Percentiles rank a stretch among this genome's conserved stretches.
phyloP scores from a whole-genome alignment of 1,140 invertebrate genomes.

The Meteorus sp. region DNA sequence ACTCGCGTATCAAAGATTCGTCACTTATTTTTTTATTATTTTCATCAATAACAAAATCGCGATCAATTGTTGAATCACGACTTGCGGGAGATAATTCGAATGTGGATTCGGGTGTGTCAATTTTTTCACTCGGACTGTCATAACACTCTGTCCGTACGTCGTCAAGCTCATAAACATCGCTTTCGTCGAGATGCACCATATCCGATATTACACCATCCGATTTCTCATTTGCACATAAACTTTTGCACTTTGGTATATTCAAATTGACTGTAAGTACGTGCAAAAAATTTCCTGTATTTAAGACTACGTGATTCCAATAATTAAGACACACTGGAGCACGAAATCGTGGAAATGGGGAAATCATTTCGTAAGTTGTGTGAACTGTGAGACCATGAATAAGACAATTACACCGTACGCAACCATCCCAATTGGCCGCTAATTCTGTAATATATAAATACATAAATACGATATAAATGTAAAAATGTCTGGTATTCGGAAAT shows the following conservation, averaged over 20 bases:
- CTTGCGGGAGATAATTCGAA: slow-evolving; percentile 40
- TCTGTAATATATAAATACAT: slow-evolving; percentile 46
- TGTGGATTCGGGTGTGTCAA: slow-evolving; percentile 35
- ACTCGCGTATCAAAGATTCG: neutral
- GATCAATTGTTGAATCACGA: slow-evolving; percentile 41
- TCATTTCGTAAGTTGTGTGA: slow-evolving; percentile 70
- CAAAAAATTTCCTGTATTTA: slow-evolving; percentile 75
- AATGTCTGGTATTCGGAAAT: too few relatives aligned
- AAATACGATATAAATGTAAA: slow-evolving; percentile 7
- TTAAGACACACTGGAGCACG: slow-evolving; percentile 65
- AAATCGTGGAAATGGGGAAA: slow-evolving; percentile 70
- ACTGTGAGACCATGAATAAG: slow-evolving; percentile 70
- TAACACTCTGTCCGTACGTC: slow-evolving; percentile 43
- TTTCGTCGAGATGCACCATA: slow-evolving; percentile 45
- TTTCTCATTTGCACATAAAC: slow-evolving; percentile 37
- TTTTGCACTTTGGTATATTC: slow-evolving; percentile 46
- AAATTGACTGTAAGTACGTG: slow-evolving; percentile 65
- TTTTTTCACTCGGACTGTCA: slow-evolving; percentile 44
- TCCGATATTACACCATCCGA: slow-evolving; percentile 41
- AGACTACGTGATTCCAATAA: slow-evolving; percentile 66
- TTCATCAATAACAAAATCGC: slow-evolving; percentile 47
- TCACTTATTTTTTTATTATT: slow-evolving; percentile 26
- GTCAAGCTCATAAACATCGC: slow-evolving; percentile 48
- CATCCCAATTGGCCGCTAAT: slow-evolving; percentile 64
- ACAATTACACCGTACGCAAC: slow-evolving; percentile 64